A percentile compares a stretch with the other conserved stretches of the same genome.
phyloP scores from a whole-genome alignment of 2,888 invertebrate genomes.

The Synanthedon vespiformis region DNA sequence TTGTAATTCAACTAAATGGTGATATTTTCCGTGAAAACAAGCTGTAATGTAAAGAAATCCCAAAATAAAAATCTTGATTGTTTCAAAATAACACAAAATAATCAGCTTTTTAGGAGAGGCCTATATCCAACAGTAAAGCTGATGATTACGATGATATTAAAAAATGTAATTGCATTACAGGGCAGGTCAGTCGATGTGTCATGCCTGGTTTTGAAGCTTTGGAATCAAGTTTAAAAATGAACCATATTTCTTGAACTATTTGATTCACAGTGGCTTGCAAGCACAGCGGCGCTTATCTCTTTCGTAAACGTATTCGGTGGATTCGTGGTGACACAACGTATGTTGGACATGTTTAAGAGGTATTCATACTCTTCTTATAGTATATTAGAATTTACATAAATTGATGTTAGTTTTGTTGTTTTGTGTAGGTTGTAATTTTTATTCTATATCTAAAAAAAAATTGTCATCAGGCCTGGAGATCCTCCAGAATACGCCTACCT shows the following conservation, averaged over 20 bases:
- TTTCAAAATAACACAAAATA: no score
- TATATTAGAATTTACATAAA: neutral
- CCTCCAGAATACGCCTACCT: constrained; percentile 88
- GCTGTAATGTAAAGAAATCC: no score
- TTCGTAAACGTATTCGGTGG: constrained; percentile 93
- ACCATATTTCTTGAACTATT: neutral
- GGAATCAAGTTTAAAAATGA: neutral
- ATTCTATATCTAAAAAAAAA: neutral
- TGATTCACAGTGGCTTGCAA: constrained; percentile 75
- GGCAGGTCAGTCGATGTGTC: no score
- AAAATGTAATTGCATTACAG: no score
- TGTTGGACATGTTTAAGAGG: constrained; percentile 93
- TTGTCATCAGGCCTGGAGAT: constrained; percentile 74
- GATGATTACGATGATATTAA: no score
- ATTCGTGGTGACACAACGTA: constrained; percentile 88
- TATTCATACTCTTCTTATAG: constrained; percentile 20
- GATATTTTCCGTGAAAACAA: no score
- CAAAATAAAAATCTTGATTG: no score
- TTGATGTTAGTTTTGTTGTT: neutral
- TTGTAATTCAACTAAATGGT: no score
- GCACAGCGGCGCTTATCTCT: constrained; percentile 87
- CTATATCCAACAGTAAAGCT: no score
- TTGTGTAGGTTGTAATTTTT: neutral
- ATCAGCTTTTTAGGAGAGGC: no score
- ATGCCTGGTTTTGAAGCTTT: neutral